A percentile compares a stretch with the other conserved stretches of the same genome.
These are phyloP conservation scores for Myripristis jacobus DNA, from an alignment of 2,797 vertebrate genomes.

Conservation along the genomic window DNA sequence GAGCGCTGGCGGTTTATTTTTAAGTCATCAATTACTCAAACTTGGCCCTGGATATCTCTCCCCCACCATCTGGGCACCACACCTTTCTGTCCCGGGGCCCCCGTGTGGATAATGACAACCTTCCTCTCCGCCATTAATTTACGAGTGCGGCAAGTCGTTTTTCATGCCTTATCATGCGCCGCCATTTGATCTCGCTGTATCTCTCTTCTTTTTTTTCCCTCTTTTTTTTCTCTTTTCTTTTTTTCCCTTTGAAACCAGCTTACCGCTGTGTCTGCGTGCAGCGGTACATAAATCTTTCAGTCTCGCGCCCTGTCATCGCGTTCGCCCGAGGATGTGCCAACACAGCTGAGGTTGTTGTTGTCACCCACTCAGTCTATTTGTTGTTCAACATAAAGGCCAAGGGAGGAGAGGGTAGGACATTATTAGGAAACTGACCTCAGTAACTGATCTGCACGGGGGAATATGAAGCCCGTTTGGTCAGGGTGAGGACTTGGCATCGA, in stretches of 20 bases:
- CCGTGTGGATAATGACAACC: conserved; percentile 93
- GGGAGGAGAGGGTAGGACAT: background rate
- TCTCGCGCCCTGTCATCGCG: conserved; percentile 84
- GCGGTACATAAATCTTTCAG: conserved; percentile 92
- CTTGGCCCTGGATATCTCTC: conserved; percentile 88
- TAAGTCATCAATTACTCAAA: conserved; percentile 96
- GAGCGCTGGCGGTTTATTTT: conserved; percentile 89
- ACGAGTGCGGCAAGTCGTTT: conserved; percentile 88
- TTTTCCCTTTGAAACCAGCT: conserved; percentile 35
- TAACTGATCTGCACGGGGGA: background rate
- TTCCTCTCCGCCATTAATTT: conserved; percentile 93
- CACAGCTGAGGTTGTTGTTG: conserved; percentile 59
- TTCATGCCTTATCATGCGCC: conserved; percentile 92
- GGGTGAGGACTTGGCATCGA: background rate
- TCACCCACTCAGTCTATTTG: conserved; percentile 20
- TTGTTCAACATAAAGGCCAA: conserved; percentile 24
- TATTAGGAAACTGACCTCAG: conserved; percentile 83
- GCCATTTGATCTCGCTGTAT: conserved; percentile 92
- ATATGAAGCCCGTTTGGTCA: no score
- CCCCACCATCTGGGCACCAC: conserved; percentile 92
- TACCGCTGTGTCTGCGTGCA: conserved; percentile 87
- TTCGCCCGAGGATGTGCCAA: conserved; percentile 86
- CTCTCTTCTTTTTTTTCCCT: conserved; percentile 65
- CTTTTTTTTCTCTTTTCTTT: background rate
- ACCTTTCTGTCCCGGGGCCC: conserved; percentile 88